Evolutionary conservation across 1,140 invertebrate species (phyloP), one percentile per base, ranked within the genome.

Genomic region (Drosophila paulistorum): DNA sequence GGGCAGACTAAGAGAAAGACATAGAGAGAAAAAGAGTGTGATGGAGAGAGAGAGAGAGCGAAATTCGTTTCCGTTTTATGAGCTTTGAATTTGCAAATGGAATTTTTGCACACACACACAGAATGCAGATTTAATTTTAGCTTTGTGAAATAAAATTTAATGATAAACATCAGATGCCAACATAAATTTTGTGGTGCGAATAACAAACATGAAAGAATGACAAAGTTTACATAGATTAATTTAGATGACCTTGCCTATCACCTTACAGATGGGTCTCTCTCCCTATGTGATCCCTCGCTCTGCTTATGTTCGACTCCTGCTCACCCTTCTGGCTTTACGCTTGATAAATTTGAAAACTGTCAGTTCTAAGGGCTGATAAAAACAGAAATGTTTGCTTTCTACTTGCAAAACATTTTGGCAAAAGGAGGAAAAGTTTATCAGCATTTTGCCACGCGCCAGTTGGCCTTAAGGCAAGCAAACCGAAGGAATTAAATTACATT

Each of bases 261-360:
- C 30, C 54, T 54, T 60, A 59, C 77, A 80, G 81, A 80, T 84
- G 80, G 64, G 71, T 66, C 42, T 30, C 30, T 10, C 42, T 33
- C 35, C 51, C 37, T 45, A 39, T 39, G 37, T 37, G 7, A 20
- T 48, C 6, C 14, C 7, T 48, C 0, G 7, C 14, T 3, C 17
- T 48, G 45, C 7, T 14, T 48, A 17, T 20, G 4, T 2, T 20
- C 45, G 6, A 23, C 45, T 20, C 45, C 20, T 11, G 23, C 39
- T 37, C 33, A 72, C 51, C 69, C 70, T 68, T 58, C 57, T 60
- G 33, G 9, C 14, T 42, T 71, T 67, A 42, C 51, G 60, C 67
- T 86, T 86, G 83, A 87, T 87, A 87, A 86, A 86, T 86, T 79
- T 71, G 72, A 82, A 87, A 87, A 86, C 83, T 86, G 82, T 86